Conservation (phyloP, 1,140 invertebrate genomes). For the Pseudoatta argentina region DNA sequence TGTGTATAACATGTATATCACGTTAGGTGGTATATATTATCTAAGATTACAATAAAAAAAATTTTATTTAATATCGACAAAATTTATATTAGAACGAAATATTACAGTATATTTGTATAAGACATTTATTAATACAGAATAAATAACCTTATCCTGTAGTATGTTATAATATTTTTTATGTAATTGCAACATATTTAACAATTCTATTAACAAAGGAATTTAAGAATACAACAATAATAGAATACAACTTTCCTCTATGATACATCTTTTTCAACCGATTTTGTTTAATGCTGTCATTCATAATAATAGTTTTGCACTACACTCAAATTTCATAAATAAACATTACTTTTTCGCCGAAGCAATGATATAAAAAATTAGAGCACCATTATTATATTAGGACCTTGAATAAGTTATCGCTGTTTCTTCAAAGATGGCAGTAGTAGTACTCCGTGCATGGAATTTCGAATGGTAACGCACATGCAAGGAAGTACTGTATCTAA, state of each 20-base stretch:
- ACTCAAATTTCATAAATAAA: constrained; percentile 22
- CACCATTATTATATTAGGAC: constrained; percentile 57
- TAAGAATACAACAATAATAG: constrained; percentile 43
- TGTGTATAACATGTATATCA: too few species aligned
- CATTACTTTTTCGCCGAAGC: neutral
- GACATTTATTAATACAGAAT: constrained; percentile 62
- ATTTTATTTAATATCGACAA: neutral
- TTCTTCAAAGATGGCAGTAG: too few species aligned
- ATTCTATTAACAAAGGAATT: constrained; percentile 39
- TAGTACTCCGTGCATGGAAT: too few species aligned
- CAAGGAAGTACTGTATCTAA: too few species aligned
- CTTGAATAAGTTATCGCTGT: too few species aligned
- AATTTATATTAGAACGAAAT: constrained; percentile 52
- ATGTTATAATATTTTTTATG: constrained; percentile 36
- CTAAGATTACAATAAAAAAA: too few species aligned
- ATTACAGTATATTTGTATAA: constrained; percentile 46
- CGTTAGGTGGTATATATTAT: too few species aligned
- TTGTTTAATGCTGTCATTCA: neutral
- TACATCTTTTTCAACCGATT: constrained; percentile 12
- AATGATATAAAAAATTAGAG: constrained; percentile 32
- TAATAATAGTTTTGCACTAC: constrained; percentile 7
- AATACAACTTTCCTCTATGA: constrained; percentile 37
- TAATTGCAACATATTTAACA: constrained; percentile 46
- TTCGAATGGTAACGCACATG: too few species aligned
- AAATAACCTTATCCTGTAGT: constrained; percentile 1